Conservation (phyloP, 2,113 vertebrate genomes). For the Dromaius novaehollandiae region DNA sequence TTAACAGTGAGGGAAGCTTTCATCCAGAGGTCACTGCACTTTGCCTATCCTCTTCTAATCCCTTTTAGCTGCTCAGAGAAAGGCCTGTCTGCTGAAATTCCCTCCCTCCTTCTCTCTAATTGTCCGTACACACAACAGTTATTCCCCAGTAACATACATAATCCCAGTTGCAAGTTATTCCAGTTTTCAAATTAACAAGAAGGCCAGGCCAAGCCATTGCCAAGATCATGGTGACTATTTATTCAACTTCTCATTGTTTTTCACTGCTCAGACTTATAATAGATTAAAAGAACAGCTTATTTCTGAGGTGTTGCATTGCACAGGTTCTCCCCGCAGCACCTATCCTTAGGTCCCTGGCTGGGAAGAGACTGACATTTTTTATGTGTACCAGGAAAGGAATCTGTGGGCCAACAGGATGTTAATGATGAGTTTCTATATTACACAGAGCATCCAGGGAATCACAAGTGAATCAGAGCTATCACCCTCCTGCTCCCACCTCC, state of each 20-base stretch:
- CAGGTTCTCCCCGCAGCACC: not conserved
- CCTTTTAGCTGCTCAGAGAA: not conserved
- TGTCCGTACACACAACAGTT: rapidly evolving
- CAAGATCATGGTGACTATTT: rapidly evolving
- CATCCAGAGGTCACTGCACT: not conserved
- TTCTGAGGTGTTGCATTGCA: not conserved
- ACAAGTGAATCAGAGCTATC: not conserved
- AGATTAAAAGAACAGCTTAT: rapidly evolving
- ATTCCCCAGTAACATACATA: not conserved
- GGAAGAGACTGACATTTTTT: rapidly evolving
- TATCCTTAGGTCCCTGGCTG: not conserved
- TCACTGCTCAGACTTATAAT: not conserved
- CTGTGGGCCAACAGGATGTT: not conserved
- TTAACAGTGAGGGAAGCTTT: not conserved
- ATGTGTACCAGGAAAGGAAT: not conserved
- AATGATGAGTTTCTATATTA: not conserved
- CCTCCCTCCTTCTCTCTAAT: not conserved
- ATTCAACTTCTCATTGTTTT: not conserved
- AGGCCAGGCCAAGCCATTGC: no score
- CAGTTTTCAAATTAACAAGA: not conserved
- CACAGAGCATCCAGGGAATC: not conserved
- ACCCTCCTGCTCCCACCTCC: not conserved
- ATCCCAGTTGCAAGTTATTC: not conserved
- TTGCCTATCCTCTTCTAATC: not conserved
- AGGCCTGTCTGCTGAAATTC: rapidly evolving